Base-by-base conservation (phyloP, 2,113 vertebrate genomes). In the Nasalis larvatus region DNA sequence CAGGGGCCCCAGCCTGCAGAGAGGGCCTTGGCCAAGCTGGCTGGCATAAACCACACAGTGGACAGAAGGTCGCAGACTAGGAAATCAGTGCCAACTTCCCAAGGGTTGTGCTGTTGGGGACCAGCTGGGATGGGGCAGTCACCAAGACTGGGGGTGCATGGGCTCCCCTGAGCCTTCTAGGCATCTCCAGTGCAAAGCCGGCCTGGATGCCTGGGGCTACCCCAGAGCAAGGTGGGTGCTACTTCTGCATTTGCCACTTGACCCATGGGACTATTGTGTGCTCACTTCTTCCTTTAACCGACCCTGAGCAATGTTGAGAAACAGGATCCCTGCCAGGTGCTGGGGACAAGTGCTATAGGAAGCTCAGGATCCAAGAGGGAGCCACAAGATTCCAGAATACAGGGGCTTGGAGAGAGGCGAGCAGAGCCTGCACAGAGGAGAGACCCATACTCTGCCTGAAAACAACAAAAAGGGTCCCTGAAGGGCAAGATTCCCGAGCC, bases 21-120 rank as follows among this genome's bases (percentile, higher is more conserved):
- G 77, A 94, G 81, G 11, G 13, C 56, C 13, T 86, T 77, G 13
- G 73, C 47, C 69, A 42, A n/a, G 21, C 74, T 82, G 81, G 56
- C 20, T 25, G 74, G 85, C 30, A 8, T 0, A 27, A n/a, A 1
- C 0, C 47, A n/a, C 4, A 0, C 90, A 71, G 4, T 18, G 0
- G 13, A 77, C 86, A 95, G 91, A 87, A 94, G 82, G 49, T 8
- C 8, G 0, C 37, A 2, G 83, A 32, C 37, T 66, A 18, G 58
- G 45, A 77, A 56, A 68, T 68, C 21, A 11, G 8, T 18, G 30
- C 37, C 14, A 25, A 60, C 35, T 42, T 42, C 49, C 30, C 42
- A 18, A 71, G 25, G 71, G 17, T 25, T n/a, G 13, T 14, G n/a
- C 52, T 11, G 10, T 1, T 58, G 37, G 37, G 27, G 42, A 63